Conservation (phyloP, 2,888 invertebrate genomes). For the Lissonota sp. region DNA sequence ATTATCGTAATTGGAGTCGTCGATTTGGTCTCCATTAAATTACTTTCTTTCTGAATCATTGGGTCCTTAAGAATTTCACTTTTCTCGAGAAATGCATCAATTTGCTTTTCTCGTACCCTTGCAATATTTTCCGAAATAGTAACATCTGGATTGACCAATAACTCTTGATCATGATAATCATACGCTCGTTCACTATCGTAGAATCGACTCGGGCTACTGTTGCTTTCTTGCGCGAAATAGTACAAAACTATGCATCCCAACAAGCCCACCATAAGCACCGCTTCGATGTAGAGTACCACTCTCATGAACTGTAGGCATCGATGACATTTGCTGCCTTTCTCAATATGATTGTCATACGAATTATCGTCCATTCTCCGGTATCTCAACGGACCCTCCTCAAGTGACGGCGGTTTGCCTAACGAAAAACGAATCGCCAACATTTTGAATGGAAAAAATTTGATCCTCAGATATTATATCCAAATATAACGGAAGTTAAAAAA, state of each 20-base stretch:
- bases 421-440: not conserved
- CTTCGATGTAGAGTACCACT: constrained; percentile 67
- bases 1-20: not conserved
- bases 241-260: constrained; percentile 43
- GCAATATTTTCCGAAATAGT: not conserved
- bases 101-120: too few species aligned
- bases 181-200: not conserved
- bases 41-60: not conserved
- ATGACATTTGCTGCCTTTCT: constrained; percentile 6
- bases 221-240: constrained; percentile 6
- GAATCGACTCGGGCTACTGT: not conserved
- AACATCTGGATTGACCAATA: not conserved
- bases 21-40: not conserved
- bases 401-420: constrained; percentile 44
- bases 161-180: not conserved
- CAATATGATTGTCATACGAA: not conserved
- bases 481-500: not conserved
- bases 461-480: not conserved
- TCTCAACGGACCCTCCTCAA: constrained; percentile 52
- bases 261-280: constrained; percentile 68
- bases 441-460: not conserved
- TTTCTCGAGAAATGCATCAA: not conserved
- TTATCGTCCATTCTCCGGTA: constrained; percentile 17
- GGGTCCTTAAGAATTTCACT: not conserved
- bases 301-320: constrained; percentile 54